phyloP scores from a whole-genome alignment of 2,888 invertebrate genomes.

The Hedychridium roseum region DNA sequence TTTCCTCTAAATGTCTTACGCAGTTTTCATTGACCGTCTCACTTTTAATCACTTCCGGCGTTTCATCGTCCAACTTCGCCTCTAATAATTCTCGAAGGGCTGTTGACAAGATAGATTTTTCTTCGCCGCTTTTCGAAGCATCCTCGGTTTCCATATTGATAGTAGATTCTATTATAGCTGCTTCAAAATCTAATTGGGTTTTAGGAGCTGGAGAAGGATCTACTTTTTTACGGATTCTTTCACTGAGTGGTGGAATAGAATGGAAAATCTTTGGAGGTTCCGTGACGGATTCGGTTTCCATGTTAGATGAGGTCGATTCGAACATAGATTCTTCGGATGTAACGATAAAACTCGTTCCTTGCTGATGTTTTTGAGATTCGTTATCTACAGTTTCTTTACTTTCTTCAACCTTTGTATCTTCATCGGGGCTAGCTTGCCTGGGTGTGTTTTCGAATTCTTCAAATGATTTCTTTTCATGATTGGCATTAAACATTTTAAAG shows the following conservation, averaged over 20 bases:
- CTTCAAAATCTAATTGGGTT: slow-evolving; percentile 54
- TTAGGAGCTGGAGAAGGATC: slow-evolving; percentile 40
- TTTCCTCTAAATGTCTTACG: not conserved
- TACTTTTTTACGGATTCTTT: slow-evolving; percentile 56
- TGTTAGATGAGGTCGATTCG: slow-evolving; percentile 47
- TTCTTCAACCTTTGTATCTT: slow-evolving; percentile 16
- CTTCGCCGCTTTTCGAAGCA: slow-evolving; percentile 38
- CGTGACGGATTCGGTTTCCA: slow-evolving; percentile 42
- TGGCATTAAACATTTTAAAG: slow-evolving; percentile 32
- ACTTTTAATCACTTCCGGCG: slow-evolving; percentile 23
- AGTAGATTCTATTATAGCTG: slow-evolving; percentile 58
- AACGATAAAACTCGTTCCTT: slow-evolving; percentile 19
- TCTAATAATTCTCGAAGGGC: slow-evolving; percentile 56
- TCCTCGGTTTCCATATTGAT: slow-evolving; percentile 49
- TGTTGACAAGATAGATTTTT: slow-evolving; percentile 52
- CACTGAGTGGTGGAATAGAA: slow-evolving; percentile 58
- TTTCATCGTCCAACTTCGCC: slow-evolving; percentile 49
- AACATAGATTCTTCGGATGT: slow-evolving; percentile 51
- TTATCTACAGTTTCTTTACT: slow-evolving; percentile 17
- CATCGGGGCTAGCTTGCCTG: slow-evolving; percentile 6
- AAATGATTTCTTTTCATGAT: slow-evolving; percentile 41
- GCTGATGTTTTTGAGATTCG: slow-evolving; percentile 26
- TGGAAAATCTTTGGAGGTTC: slow-evolving; percentile 51
- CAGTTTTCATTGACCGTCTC: slow-evolving; percentile 31
- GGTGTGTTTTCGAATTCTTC: slow-evolving; percentile 41